Percentiles rank a stretch among this genome's conserved stretches.
Conservation (phyloP, 23 tunicate species). For the Ciona savignyi region DNA sequence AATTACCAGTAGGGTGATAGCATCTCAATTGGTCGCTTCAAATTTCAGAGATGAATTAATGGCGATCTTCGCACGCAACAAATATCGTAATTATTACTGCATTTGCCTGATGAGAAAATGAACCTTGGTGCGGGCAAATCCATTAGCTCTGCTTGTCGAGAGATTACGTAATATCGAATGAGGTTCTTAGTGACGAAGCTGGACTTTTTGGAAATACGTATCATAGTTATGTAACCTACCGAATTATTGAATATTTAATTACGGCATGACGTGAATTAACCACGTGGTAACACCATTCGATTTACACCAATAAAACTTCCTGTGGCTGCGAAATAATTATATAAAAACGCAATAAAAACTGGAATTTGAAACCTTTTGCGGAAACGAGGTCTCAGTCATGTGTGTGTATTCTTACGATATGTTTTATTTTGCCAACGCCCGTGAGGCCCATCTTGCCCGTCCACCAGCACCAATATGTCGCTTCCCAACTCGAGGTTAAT, state of each 20-base stretch:
- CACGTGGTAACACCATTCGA: no score
- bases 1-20: background rate
- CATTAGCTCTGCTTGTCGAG: no score
- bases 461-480: background rate
- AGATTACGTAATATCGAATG: no score
- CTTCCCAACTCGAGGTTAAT: background rate
- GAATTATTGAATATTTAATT: no score
- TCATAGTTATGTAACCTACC: no score
- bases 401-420: background rate
- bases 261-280: no score
- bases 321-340: no score
- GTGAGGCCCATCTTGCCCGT: background rate
- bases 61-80: constrained; percentile 1
- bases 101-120: background rate
- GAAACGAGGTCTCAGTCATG: background rate
- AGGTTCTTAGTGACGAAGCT: no score
- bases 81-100: background rate
- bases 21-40: background rate
- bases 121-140: background rate
- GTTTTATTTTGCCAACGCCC: background rate
- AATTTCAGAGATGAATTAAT: background rate
- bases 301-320: no score
- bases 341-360: no score
- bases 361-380: background rate
- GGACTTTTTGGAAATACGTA: no score